Base-by-base conservation (phyloP, 2,797 vertebrate genomes). In the Diceros bicornis region DNA sequence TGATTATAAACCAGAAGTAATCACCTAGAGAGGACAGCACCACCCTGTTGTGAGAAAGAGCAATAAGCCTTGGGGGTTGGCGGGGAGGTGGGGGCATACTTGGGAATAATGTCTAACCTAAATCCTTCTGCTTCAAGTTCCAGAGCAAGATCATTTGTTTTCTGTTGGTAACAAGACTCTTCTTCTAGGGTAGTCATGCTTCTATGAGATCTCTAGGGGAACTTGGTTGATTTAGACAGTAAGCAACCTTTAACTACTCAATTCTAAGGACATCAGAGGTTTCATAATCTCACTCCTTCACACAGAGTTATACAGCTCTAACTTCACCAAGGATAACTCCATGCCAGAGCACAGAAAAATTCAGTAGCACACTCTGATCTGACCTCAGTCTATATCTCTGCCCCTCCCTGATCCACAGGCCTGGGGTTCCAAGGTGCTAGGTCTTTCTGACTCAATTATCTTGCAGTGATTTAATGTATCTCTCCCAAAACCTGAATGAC, bases 241-340 rank as follows among this genome's bases (percentile, higher is more conserved):
- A 62, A n/a, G 32, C 37, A 79, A 59, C 3, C 7, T 71, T 64
- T 91, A 64, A 64, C 79, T 71, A 74, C 10, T 87, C 68, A 96
- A 74, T 87, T 87, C 6, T 27, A 81, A 89, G 66, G 59, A 74
- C 50, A 79, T 68, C 27, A 66, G 87, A 91, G 32, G 25, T 82
- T 74, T 94, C 77, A 75, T 87, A 86, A 75, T 82, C 64, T 90
- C 50, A 90, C 59, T 96, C 25, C n/a, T 41, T 91, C 74, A 55
- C 20, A 82, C 18, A 82, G 71, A 55, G 57, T 91, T 74, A 86
- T 41, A 68, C 27, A 81, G 50, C 61, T 94, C 71, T 75, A 75
- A 90, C 52, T 52, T 91, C 50, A 91, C 68, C 47, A 50, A 94
- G 32, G 66, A 81, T 61, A 86, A 66, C 17, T 93, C 64, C 72